These are phyloP conservation scores for Chloropsis hardwickii DNA, from an alignment of 2,113 vertebrate species.

Conservation along the genomic window DNA sequence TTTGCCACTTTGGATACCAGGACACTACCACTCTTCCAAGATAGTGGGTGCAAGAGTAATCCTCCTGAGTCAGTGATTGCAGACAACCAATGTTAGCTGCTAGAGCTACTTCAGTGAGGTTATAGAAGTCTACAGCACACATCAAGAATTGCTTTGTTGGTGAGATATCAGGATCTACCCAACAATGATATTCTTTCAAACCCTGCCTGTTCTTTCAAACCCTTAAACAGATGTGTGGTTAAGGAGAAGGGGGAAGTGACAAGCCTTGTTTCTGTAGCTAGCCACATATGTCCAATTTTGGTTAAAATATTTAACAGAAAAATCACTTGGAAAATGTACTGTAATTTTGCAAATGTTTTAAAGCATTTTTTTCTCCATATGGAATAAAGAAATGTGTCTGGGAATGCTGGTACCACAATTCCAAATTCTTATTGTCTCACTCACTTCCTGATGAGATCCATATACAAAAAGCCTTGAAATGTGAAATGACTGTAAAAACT, in stretches of 20 bases:
- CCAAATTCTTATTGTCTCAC: neutral
- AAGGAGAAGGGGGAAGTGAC: neutral
- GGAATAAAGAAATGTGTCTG: conserved; percentile 32
- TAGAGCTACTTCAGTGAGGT: neutral
- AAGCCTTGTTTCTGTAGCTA: neutral
- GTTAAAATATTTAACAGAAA: conserved; percentile 22
- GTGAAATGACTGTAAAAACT: neutral
- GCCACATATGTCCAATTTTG: neutral
- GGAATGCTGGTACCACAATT: conserved; percentile 8
- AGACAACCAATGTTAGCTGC: neutral
- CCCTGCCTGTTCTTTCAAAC: neutral
- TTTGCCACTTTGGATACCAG: neutral
- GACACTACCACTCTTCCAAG: neutral
- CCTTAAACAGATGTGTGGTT: neutral
- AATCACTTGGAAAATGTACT: conserved; percentile 8
- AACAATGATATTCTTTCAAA: neutral
- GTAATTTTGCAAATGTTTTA: neutral
- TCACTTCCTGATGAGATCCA: conserved; percentile 31
- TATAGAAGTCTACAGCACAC: neutral
- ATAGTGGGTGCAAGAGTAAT: neutral
- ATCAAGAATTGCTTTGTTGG: neutral
- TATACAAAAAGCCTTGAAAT: neutral
- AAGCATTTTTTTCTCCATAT: conserved; percentile 2
- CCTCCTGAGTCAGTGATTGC: neutral
- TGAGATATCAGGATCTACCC: neutral